phyloP scores from a whole-genome alignment of 2,888 invertebrate genomes.

The Automeris io region DNA sequence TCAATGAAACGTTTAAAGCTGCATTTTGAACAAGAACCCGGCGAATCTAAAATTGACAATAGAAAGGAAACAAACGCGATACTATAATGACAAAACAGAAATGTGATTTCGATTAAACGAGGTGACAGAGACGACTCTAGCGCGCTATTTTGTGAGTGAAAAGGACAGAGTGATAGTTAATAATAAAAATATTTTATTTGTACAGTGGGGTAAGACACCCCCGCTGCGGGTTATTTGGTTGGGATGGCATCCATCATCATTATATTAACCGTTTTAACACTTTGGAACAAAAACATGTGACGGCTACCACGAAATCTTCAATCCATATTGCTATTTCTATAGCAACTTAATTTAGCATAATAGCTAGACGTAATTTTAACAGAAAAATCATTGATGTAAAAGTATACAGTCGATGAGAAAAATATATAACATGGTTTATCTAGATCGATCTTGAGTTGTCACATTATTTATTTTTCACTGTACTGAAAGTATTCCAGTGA shows the following conservation, averaged over 20 bases:
- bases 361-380: too few relatives aligned
- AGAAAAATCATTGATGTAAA: too few relatives aligned
- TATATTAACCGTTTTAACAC: slow-evolving; percentile 77
- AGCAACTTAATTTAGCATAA: slow-evolving; percentile 21
- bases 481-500: too few relatives aligned
- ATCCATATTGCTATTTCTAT: slow-evolving; percentile 9
- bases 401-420: too few relatives aligned
- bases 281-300: slow-evolving; percentile 71
- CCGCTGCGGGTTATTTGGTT: slow-evolving; percentile 74
- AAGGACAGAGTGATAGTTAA: slow-evolving; percentile 60
- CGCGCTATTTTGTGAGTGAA: slow-evolving; percentile 40
- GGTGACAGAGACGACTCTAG: slow-evolving; percentile 49
- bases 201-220: slow-evolving; percentile 76
- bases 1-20: slow-evolving; percentile 53
- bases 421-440: too few relatives aligned
- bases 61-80: slow-evolving; percentile 73
- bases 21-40: slow-evolving; percentile 72
- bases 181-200: slow-evolving; percentile 77
- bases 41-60: slow-evolving; percentile 66
- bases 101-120: slow-evolving; percentile 75
- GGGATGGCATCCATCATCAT: slow-evolving; percentile 74
- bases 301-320: slow-evolving; percentile 20
- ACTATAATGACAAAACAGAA: slow-evolving; percentile 77
- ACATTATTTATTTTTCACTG: too few relatives aligned
- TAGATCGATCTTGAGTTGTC: too few relatives aligned